These are phyloP conservation scores for Artibeus jamaicensis DNA, from an alignment of 2,797 vertebrate genomes.

Conservation along the genomic window DNA sequence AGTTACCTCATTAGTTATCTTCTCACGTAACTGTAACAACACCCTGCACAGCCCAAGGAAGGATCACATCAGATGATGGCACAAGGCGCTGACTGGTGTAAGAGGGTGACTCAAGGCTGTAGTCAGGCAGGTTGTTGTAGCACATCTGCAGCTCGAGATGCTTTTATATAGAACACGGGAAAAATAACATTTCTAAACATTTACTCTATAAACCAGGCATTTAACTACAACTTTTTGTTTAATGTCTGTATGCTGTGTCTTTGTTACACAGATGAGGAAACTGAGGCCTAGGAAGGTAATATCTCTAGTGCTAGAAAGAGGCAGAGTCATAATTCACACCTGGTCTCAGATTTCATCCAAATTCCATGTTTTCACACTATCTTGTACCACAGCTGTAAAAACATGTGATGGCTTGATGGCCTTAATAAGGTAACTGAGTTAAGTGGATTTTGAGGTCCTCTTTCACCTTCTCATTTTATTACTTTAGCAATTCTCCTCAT, in stretches of 20 bases:
- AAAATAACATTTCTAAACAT: not conserved
- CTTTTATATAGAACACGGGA: not conserved
- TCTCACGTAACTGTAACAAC: not conserved
- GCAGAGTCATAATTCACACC: not conserved
- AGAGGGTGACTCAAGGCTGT: not conserved
- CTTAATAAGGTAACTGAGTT: not conserved
- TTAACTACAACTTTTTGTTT: not conserved
- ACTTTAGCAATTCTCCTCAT: not conserved
- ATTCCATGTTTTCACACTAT: not conserved
- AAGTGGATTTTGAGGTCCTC: not conserved
- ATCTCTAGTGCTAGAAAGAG: too few relatives aligned
- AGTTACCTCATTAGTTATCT: not conserved
- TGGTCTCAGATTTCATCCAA: not conserved
- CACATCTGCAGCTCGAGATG: too few relatives aligned
- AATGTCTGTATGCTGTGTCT: not conserved
- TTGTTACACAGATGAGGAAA: not conserved
- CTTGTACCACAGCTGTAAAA: rapidly evolving
- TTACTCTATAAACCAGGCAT: not conserved
- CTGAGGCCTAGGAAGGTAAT: not conserved
- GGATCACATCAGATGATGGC: rapidly evolving
- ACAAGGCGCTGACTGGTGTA: too few relatives aligned
- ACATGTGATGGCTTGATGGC: not conserved
- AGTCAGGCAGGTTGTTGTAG: rapidly evolving
- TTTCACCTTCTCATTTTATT: rapidly evolving
- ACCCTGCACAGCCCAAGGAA: rapidly evolving